A percentile compares a stretch with the other conserved stretches of the same genome.
These are phyloP conservation scores for Enteromius trimaculatus DNA, from an alignment of 2,797 vertebrate species.

Conservation along the genomic window DNA sequence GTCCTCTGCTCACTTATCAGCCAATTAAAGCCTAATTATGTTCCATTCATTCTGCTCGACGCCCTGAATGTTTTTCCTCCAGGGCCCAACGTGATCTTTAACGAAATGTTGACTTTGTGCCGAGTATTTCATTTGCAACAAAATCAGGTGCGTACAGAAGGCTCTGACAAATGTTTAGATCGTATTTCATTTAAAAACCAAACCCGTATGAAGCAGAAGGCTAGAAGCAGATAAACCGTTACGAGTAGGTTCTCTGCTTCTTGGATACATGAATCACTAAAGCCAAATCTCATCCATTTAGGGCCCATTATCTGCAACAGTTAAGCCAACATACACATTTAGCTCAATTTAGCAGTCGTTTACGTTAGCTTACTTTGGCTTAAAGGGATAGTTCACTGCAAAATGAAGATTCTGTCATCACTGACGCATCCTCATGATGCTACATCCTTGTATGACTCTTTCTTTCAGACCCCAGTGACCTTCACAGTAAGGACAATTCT, in stretches of 20 bases:
- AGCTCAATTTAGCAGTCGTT: slow-evolving; percentile 9
- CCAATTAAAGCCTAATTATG: slow-evolving; percentile 83
- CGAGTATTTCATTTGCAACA: slow-evolving; percentile 64
- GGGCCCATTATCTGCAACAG: slow-evolving; percentile 62
- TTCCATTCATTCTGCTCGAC: slow-evolving; percentile 74
- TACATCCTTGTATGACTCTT: neutral
- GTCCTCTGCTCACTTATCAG: slow-evolving; percentile 77
- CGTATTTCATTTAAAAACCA: slow-evolving; percentile 28
- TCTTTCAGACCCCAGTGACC: neutral
- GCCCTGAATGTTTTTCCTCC: slow-evolving; percentile 70
- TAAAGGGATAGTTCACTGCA: neutral
- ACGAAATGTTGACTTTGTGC: slow-evolving; percentile 72
- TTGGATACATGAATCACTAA: slow-evolving; percentile 41
- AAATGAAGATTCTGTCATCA: neutral
- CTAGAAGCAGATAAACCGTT: slow-evolving; percentile 44
- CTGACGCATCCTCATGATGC: neutral
- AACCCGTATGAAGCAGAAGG: slow-evolving; percentile 48
- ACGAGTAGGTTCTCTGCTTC: slow-evolving; percentile 26
- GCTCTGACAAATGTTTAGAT: slow-evolving; percentile 44
- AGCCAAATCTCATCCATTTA: slow-evolving; percentile 37
- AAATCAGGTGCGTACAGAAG: slow-evolving; percentile 59
- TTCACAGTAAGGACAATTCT: neutral
- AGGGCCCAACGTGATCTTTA: slow-evolving; percentile 69
- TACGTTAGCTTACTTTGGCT: neutral
- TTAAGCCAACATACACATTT: slow-evolving; percentile 80